A percentile compares a stretch with the other conserved stretches of the same genome.
Conservation (phyloP, 1,140 invertebrate species). For the Drosophila azteca region DNA sequence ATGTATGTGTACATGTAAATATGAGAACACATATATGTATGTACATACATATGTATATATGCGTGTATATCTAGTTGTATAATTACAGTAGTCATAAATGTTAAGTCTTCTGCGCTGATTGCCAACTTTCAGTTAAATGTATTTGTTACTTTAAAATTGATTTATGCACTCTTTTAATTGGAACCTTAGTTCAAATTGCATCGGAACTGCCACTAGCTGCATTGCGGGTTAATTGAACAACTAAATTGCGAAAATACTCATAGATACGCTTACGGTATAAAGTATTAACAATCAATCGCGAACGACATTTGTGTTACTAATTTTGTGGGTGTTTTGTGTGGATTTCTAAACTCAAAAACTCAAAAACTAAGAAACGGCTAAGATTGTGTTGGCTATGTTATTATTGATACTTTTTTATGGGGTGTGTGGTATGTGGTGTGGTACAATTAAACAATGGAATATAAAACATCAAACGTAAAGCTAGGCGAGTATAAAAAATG, state of each 20-base stretch:
- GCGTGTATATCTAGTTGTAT: conserved; percentile 26
- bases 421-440: conserved; percentile 1
- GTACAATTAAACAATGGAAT: conserved; percentile 54
- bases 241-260: conserved; percentile 16
- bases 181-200: conserved; percentile 17
- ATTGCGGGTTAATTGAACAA: conserved; percentile 37
- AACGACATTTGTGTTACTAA: conserved; percentile 57
- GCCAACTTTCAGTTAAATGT: conserved; percentile 70
- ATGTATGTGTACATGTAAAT: too few relatives aligned
- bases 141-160: conserved; percentile 33
- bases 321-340: conserved; percentile 55
- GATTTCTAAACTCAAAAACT: conserved; percentile 42
- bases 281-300: conserved; percentile 50
- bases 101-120: conserved; percentile 82
- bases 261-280: conserved; percentile 15
- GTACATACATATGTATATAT: conserved; percentile 15
- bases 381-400: conserved; percentile 35
- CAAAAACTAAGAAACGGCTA: conserved; percentile 56
- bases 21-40: conserved; percentile 16
- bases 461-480: conserved; percentile 41
- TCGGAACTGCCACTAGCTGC: conserved; percentile 10
- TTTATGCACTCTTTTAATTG: conserved; percentile 35
- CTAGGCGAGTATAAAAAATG: conserved; percentile 75
- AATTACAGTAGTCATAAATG: conserved; percentile 52
- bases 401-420: conserved; percentile 28